Conservation (phyloP, 2,797 vertebrate genomes). For the Alcedo atthis region DNA sequence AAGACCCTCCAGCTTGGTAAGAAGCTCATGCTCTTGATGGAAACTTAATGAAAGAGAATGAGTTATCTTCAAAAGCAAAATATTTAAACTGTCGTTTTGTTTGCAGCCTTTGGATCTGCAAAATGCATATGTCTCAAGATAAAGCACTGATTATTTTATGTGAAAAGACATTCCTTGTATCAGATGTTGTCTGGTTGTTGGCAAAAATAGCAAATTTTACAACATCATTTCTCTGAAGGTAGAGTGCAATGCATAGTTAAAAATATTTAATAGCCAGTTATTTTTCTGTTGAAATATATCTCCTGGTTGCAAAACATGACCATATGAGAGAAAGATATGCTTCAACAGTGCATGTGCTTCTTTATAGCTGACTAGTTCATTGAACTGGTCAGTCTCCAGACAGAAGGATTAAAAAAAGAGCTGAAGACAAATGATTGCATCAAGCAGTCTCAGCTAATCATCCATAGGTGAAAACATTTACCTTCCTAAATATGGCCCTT, state of each 20-base stretch:
- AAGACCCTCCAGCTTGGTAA: neutral
- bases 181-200: neutral
- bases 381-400: constrained; percentile 7
- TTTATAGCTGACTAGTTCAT: constrained; percentile 20
- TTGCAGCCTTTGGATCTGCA: neutral
- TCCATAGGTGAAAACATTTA: constrained; percentile 16
- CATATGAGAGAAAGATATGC: constrained; percentile 8
- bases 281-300: constrained; percentile 34
- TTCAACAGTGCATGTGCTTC: neutral
- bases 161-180: neutral
- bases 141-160: neutral
- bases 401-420: neutral
- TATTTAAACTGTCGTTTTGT: neutral
- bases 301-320: constrained; percentile 22
- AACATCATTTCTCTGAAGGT: neutral
- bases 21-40: neutral
- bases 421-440: neutral
- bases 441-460: neutral
- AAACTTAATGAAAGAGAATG: neutral
- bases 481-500: neutral
- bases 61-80: neutral
- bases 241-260: constrained; percentile 11
- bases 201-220: neutral
- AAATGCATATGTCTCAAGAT: constrained; percentile 13
- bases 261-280: neutral